Percentiles rank a stretch among this genome's conserved stretches.
Conservation (phyloP, 2,888 invertebrate species). For the Sipha maydis region DNA sequence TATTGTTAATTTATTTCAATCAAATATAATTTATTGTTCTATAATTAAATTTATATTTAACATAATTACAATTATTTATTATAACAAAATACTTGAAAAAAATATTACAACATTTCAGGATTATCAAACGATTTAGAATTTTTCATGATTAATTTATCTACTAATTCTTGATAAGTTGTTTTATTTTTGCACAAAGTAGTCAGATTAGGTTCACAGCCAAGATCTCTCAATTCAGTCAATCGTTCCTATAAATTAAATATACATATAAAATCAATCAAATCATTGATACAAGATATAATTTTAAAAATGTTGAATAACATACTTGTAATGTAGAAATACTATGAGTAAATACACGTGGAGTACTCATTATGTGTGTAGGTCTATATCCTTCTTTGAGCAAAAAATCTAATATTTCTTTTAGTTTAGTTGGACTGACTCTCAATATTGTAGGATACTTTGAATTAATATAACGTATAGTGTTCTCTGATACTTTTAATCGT, state of each 20-base stretch:
- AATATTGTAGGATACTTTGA: slow-evolving; percentile 47
- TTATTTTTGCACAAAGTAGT: slow-evolving; percentile 48
- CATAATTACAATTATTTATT: background rate
- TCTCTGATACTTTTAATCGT: slow-evolving; percentile 42
- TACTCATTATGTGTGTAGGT: background rate
- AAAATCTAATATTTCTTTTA: slow-evolving; percentile 52
- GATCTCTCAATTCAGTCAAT: slow-evolving; percentile 48
- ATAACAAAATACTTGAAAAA: background rate
- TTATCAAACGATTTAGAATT: background rate
- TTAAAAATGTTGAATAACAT: slow-evolving; percentile 4
- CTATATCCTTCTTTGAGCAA: slow-evolving; percentile 32
- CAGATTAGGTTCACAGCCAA: slow-evolving; percentile 26
- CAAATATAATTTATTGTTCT: background rate
- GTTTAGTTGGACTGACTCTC: slow-evolving; percentile 50
- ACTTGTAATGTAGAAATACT: slow-evolving; percentile 56
- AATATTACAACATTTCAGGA: background rate
- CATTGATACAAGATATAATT: background rate
- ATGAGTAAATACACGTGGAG: slow-evolving; percentile 52
- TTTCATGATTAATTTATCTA: slow-evolving; percentile 46
- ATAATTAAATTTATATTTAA: background rate
- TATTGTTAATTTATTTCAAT: no score
- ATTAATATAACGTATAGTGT: slow-evolving; percentile 9
- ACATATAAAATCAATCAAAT: background rate
- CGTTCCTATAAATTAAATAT: slow-evolving; percentile 41
- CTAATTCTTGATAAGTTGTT: slow-evolving; percentile 52